Percentiles rank a stretch among this genome's conserved stretches.
Conservation (phyloP, 2,888 invertebrate species). For the Nomada ferruginata region DNA sequence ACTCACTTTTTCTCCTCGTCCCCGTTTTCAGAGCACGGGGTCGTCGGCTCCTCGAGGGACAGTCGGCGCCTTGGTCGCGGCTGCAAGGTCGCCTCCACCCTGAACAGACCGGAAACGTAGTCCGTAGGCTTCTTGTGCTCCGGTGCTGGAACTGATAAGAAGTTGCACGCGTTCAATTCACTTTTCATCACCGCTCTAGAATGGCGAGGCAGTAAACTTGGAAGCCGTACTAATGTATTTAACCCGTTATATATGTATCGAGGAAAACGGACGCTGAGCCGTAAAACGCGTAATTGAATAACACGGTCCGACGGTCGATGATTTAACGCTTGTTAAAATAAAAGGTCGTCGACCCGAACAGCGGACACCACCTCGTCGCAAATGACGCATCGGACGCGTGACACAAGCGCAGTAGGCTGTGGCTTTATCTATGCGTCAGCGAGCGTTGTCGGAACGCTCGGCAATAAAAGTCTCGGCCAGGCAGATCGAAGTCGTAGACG, state of each 20-base stretch:
- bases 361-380: constrained; percentile 18
- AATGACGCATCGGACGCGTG: constrained; percentile 39
- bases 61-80: constrained; percentile 83
- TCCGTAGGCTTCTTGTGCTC: constrained; percentile 89
- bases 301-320: constrained; percentile 73
- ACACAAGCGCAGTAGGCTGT: neutral
- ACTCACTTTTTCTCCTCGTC: constrained; percentile 77
- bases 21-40: constrained; percentile 73
- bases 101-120: constrained; percentile 89
- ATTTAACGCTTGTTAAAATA: constrained; percentile 80
- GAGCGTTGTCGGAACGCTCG: neutral
- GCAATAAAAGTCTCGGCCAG: constrained; percentile 9
- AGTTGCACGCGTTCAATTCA: constrained; percentile 39
- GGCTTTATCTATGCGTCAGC: neutral
- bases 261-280: constrained; percentile 1
- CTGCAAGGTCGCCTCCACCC: constrained; percentile 85
- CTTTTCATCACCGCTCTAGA: constrained; percentile 3
- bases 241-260: constrained; percentile 33
- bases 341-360: constrained; percentile 77
- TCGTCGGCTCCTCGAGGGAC: constrained; percentile 76
- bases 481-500: constrained; percentile 22
- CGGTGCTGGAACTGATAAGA: constrained; percentile 86
- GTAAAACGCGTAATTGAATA: constrained; percentile 73
- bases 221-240: constrained; percentile 47
- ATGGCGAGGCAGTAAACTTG: constrained; percentile 45